Evolutionary conservation across 2,888 invertebrate species (phyloP).

Genomic region (Alloscopus bannaensis): DNA sequence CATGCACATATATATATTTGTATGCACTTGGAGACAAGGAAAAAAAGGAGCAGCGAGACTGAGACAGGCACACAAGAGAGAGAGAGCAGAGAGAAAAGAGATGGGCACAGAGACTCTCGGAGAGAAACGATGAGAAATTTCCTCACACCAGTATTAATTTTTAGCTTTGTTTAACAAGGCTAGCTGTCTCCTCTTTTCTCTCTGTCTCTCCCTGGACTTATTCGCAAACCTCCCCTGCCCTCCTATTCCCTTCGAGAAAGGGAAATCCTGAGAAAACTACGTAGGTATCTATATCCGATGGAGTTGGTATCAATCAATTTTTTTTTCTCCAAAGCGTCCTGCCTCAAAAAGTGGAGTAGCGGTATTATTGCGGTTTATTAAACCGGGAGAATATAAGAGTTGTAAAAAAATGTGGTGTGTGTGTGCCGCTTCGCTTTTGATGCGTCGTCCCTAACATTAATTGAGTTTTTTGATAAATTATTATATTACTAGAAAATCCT

Average conservation of each 20-base stretch:
- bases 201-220: slow-evolving; percentile 11
- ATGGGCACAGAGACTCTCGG: slow-evolving; percentile 56
- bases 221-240: neutral
- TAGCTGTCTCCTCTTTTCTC: slow-evolving; percentile 21
- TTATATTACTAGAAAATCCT: slow-evolving; percentile 20
- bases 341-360: no score
- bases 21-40: slow-evolving; percentile 65
- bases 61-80: slow-evolving; percentile 43
- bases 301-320: slow-evolving; percentile 16
- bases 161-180: slow-evolving; percentile 36
- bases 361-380: no score
- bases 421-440: neutral
- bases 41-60: slow-evolving; percentile 61
- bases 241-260: no score
- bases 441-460: slow-evolving; percentile 31
- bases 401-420: no score
- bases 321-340: neutral
- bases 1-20: slow-evolving; percentile 22
- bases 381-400: no score
- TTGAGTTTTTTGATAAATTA: slow-evolving; percentile 42
- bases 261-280: no score
- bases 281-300: no score
- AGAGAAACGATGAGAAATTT: slow-evolving; percentile 58
- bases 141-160: slow-evolving; percentile 40
- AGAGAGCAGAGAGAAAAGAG: slow-evolving; percentile 46